These are phyloP conservation scores for Cartodere bifasciata DNA, from an alignment of 2,888 invertebrate species.

Conservation along the genomic window DNA sequence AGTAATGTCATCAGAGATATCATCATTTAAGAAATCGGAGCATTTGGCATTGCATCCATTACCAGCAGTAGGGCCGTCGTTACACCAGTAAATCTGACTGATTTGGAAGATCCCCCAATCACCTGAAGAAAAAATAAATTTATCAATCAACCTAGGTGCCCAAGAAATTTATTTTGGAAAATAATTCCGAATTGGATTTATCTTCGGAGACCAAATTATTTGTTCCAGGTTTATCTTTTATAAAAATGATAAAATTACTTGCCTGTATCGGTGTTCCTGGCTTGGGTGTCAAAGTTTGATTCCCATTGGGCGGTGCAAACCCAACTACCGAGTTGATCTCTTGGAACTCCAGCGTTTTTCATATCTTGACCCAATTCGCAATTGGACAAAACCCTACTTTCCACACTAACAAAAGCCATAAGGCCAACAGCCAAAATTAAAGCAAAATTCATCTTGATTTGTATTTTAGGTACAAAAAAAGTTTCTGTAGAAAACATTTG, in stretches of 20 bases:
- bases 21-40: constrained; percentile 7
- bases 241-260: too few species aligned
- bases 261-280: constrained; percentile 14
- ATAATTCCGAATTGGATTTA: too few species aligned
- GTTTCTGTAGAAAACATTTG: too few species aligned
- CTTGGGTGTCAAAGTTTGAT: constrained; percentile 17
- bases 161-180: too few species aligned
- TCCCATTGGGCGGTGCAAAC: constrained; percentile 18
- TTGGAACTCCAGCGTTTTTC: constrained; percentile 42
- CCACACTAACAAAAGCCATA: constrained; percentile 1
- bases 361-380: constrained; percentile 17
- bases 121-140: too few species aligned
- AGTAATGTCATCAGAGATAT: constrained; percentile 9
- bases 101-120: constrained; percentile 20
- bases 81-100: constrained; percentile 16
- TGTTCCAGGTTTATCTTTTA: too few species aligned
- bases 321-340: constrained; percentile 17
- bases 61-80: constrained; percentile 6
- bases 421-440: constrained; percentile 3
- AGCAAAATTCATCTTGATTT: too few species aligned
- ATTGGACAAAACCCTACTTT: constrained; percentile 13
- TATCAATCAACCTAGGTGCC: too few species aligned
- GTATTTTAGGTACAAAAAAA: too few species aligned
- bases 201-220: too few species aligned
- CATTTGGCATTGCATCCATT: constrained; percentile 9